Evolutionary conservation across 2,888 invertebrate species (phyloP).

Genomic region (Trissolcus japonicus): DNA sequence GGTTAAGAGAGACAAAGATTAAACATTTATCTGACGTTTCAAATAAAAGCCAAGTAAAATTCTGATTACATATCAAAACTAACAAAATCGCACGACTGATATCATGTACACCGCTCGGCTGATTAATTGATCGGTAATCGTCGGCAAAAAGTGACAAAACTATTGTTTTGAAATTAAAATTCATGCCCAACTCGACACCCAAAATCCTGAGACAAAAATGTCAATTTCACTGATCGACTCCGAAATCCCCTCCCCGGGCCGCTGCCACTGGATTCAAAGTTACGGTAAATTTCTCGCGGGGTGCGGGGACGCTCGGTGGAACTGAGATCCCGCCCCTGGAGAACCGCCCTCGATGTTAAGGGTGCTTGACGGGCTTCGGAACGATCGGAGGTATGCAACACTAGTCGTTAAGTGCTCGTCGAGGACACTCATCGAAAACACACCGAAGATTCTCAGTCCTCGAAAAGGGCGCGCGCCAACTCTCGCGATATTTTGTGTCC

Average conservation of each 20-base stretch:
- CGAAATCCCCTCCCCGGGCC: slow-evolving; percentile 13
- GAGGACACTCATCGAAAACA: slow-evolving; percentile 73
- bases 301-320: slow-evolving; percentile 46
- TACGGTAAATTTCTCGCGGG: slow-evolving; percentile 41
- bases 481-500: slow-evolving; percentile 10
- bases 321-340: slow-evolving; percentile 65
- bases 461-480: slow-evolving; percentile 27
- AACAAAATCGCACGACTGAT: background rate
- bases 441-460: slow-evolving; percentile 65
- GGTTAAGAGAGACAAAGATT: no score
- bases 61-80: background rate
- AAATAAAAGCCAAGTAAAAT: no score
- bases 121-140: background rate
- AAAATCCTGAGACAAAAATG: slow-evolving; percentile 12
- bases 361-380: slow-evolving; percentile 69
- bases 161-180: background rate
- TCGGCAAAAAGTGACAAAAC: background rate
- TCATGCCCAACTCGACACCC: no score
- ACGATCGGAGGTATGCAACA: slow-evolving; percentile 71
- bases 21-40: no score
- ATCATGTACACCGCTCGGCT: background rate
- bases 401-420: slow-evolving; percentile 76
- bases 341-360: slow-evolving; percentile 70
- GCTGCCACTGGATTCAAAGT: slow-evolving; percentile 23
- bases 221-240: slow-evolving; percentile 14